phyloP scores from a whole-genome alignment of 1,140 invertebrate genomes.

The Pseudomyrmex sp. region DNA sequence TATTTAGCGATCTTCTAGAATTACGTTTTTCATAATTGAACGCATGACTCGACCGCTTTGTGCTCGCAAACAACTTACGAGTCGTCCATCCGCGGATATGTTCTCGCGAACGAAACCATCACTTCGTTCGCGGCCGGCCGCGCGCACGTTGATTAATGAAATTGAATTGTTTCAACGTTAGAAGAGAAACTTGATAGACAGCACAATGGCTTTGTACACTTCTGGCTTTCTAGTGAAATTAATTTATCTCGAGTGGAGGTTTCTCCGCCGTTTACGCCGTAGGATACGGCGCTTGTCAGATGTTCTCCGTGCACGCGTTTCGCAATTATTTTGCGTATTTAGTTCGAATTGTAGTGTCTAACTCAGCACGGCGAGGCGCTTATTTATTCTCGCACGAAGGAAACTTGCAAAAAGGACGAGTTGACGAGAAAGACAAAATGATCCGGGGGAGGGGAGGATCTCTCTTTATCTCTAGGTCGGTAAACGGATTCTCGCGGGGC shows the following conservation, averaged over 20 bases:
- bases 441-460: neutral
- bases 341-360: neutral
- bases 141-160: conserved; percentile 17
- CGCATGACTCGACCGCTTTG: neutral
- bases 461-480: neutral
- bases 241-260: conserved; percentile 23
- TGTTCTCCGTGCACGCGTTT: neutral
- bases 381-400: no score
- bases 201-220: conserved; percentile 2
- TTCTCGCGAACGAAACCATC: neutral
- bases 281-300: neutral
- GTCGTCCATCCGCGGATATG: neutral
- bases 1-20: neutral
- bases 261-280: neutral
- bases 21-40: neutral
- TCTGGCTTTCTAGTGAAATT: conserved; percentile 24
- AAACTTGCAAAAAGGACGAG: neutral
- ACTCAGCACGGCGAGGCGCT: no score
- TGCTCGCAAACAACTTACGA: neutral
- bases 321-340: conserved; percentile 2
- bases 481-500: conserved; percentile 9
- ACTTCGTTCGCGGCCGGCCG: neutral
- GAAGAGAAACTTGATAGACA: neutral
- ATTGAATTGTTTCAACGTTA: conserved; percentile 21
- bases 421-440: neutral